phyloP scores from a whole-genome alignment of 2,113 vertebrate genomes.

The Saguinus imperator region DNA sequence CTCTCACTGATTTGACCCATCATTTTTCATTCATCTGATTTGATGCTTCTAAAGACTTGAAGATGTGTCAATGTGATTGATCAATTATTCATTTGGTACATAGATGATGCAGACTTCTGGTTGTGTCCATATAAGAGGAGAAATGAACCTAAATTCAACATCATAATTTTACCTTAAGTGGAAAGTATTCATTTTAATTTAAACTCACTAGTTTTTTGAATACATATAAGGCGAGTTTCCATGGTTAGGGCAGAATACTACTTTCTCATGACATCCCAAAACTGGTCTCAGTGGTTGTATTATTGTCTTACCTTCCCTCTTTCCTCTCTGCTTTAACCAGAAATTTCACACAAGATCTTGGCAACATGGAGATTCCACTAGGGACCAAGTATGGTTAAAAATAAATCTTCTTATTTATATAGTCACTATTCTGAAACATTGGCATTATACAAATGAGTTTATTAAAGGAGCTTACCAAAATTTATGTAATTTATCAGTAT shows the following conservation, averaged over 20 bases:
- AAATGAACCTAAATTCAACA: background rate
- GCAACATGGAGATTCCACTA: background rate
- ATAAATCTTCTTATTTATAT: background rate
- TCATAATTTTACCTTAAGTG: background rate
- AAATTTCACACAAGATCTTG: background rate
- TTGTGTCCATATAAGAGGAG: background rate
- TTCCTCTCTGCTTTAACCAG: background rate
- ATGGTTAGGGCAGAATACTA: background rate
- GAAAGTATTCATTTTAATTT: background rate
- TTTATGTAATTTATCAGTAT: background rate
- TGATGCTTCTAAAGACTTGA: background rate
- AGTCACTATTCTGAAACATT: background rate
- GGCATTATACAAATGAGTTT: background rate
- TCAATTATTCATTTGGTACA: background rate
- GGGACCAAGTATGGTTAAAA: background rate
- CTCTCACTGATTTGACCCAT: background rate
- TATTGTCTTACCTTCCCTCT: background rate
- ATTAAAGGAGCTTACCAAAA: background rate
- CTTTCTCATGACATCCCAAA: background rate
- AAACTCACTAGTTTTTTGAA: background rate
- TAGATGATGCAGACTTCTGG: background rate
- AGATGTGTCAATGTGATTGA: background rate
- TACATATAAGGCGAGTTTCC: background rate
- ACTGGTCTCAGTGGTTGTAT: background rate
- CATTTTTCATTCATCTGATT: background rate